Conservation (phyloP, 2,888 invertebrate genomes). For the Bhutanitis thaidina region DNA sequence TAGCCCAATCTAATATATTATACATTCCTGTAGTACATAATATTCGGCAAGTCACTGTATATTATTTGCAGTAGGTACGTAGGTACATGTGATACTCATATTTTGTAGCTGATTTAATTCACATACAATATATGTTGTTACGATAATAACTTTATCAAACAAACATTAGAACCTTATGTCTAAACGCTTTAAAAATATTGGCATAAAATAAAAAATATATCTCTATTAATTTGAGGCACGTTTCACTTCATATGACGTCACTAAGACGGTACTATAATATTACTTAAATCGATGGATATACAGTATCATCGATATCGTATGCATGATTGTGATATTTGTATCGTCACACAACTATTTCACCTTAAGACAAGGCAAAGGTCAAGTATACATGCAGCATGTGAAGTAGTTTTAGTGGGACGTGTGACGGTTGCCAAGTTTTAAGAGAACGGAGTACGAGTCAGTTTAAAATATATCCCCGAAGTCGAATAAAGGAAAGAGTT, state of each 20-base stretch:
- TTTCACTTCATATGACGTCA: conserved; percentile 24
- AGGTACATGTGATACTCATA: not conserved
- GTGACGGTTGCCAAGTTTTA: not conserved
- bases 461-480: conserved; percentile 19
- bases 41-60: not conserved
- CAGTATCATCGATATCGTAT: not conserved
- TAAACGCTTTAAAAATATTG: conserved; percentile 32
- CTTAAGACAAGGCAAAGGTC: conserved; percentile 41
- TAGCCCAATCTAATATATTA: not conserved
- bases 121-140: not conserved
- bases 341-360: conserved; percentile 11
- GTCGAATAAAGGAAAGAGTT: conserved; percentile 29
- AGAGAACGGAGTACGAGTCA: not conserved
- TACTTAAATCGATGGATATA: conserved; percentile 4
- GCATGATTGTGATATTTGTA: conserved; percentile 10
- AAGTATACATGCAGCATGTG: conserved; percentile 21
- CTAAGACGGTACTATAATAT: conserved; percentile 1
- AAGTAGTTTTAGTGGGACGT: not conserved
- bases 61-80: conserved; percentile 2
- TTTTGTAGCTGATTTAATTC: not conserved
- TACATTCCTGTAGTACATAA: not conserved
- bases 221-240: conserved; percentile 37
- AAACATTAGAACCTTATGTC: conserved; percentile 24
- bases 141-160: conserved; percentile 7
- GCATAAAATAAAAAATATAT: conserved; percentile 37